A percentile compares a stretch with the other conserved stretches of the same genome.
phyloP scores from a whole-genome alignment of 2,113 vertebrate species.

The Kryptolebias marmoratus region DNA sequence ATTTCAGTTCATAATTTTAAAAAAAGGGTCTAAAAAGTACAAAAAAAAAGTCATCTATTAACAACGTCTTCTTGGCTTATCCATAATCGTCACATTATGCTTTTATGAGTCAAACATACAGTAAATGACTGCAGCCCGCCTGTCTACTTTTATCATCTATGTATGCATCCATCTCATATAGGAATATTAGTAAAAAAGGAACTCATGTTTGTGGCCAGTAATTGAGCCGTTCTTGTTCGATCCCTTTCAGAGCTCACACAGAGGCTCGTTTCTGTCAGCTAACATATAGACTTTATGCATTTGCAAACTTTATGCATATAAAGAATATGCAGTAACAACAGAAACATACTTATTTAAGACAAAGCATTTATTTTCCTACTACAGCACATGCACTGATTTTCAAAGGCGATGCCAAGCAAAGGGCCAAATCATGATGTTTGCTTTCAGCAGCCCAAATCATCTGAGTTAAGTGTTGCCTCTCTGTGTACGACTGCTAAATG shows the following conservation, averaged over 20 bases:
- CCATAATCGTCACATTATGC: constrained; percentile 35
- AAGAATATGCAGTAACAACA: constrained; percentile 59
- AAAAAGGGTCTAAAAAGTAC: constrained; percentile 22
- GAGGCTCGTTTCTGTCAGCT: constrained; percentile 22
- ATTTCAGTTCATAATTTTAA: constrained; percentile 50
- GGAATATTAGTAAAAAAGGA: neutral
- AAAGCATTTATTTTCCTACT: constrained; percentile 72
- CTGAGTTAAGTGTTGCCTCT: constrained; percentile 15
- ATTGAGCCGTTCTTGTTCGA: neutral
- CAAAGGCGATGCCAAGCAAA: constrained; percentile 57
- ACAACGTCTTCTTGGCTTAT: constrained; percentile 34
- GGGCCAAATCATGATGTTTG: constrained; percentile 55
- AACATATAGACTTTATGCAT: constrained; percentile 54
- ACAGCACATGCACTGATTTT: constrained; percentile 65
- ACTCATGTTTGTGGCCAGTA: neutral
- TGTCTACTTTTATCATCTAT: constrained; percentile 28
- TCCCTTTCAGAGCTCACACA: constrained; percentile 4
- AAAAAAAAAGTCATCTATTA: constrained; percentile 7
- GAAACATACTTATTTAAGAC: constrained; percentile 45
- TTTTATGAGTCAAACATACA: constrained; percentile 20
- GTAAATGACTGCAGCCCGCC: constrained; percentile 22
- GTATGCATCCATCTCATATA: constrained; percentile 30
- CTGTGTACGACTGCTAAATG: constrained; percentile 35
- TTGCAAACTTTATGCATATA: constrained; percentile 59
- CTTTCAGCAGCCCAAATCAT: constrained; percentile 32